These are phyloP conservation scores for Cephalophus harveyi DNA, from an alignment of 2,113 vertebrate genomes.

Conservation along the genomic window DNA sequence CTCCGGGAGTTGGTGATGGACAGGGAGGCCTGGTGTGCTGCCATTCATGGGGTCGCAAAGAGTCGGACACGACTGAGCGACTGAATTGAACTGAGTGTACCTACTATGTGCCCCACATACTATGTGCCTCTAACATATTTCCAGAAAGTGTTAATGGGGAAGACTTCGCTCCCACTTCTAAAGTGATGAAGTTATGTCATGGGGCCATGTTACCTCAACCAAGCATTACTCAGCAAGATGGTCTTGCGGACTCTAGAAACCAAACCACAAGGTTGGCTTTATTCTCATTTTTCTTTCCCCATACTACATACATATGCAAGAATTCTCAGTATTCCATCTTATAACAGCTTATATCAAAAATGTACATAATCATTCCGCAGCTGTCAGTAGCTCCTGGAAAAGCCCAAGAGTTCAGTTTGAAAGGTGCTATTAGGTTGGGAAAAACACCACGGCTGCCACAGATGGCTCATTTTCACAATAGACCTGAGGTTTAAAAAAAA, in stretches of 20 bases:
- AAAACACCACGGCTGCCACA: conserved; percentile 81
- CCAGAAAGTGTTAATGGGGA: neutral
- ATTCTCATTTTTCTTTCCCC: neutral
- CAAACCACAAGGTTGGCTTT: neutral
- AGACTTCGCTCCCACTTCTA: neutral
- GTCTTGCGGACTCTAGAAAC: neutral
- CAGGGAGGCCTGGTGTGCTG: no score
- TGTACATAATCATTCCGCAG: conserved; percentile 65
- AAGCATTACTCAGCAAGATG: neutral
- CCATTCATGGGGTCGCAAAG: no score
- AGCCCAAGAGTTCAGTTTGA: conserved; percentile 77
- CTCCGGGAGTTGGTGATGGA: no score
- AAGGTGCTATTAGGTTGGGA: conserved; percentile 80
- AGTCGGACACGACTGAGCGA: no score
- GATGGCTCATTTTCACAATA: conserved; percentile 84
- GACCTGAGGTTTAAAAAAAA: conserved; percentile 71
- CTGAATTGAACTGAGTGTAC: neutral
- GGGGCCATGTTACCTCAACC: neutral
- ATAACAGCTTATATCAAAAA: neutral
- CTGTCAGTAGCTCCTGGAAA: conserved; percentile 76
- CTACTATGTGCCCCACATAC: neutral
- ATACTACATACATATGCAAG: neutral
- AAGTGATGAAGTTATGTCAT: neutral
- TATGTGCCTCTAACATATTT: neutral
- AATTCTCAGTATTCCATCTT: neutral